Evolutionary conservation across 2,888 invertebrate species (phyloP).

Genomic region (Pristionchus japonicus): DNA sequence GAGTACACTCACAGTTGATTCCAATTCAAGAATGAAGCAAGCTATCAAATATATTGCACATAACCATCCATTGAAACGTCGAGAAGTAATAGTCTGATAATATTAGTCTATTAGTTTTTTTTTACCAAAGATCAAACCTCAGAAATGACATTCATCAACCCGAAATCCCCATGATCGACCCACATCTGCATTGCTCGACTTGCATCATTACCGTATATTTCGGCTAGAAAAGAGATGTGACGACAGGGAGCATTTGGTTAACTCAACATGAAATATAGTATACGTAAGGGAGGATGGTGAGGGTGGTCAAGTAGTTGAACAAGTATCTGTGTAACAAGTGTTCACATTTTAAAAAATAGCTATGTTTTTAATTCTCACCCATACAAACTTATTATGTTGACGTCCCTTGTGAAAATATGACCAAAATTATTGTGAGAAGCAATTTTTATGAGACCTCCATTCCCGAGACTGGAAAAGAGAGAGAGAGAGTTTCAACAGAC

Average conservation of each 20-base stretch:
- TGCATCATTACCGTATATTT: background rate
- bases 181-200: constrained; percentile 8
- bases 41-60: background rate
- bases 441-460: constrained; percentile 4
- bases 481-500: background rate
- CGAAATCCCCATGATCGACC: constrained; percentile 5
- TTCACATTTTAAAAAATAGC: no score
- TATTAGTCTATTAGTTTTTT: background rate
- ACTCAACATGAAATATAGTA: background rate
- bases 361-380: no score
- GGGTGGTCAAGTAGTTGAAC: background rate
- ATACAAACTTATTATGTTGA: background rate
- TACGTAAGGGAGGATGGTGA: background rate
- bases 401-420: background rate
- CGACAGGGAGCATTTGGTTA: background rate
- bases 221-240: background rate
- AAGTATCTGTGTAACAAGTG: background rate
- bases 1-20: background rate
- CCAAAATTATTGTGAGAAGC: constrained; percentile 39
- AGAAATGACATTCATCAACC: constrained; percentile 7
- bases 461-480: background rate
- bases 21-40: constrained; percentile 27
- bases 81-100: background rate
- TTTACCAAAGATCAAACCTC: constrained; percentile 4
- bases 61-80: background rate